Evolutionary conservation across 1,140 invertebrate genomes (phyloP).

Genomic region (Tetramorium parvispinum): DNA sequence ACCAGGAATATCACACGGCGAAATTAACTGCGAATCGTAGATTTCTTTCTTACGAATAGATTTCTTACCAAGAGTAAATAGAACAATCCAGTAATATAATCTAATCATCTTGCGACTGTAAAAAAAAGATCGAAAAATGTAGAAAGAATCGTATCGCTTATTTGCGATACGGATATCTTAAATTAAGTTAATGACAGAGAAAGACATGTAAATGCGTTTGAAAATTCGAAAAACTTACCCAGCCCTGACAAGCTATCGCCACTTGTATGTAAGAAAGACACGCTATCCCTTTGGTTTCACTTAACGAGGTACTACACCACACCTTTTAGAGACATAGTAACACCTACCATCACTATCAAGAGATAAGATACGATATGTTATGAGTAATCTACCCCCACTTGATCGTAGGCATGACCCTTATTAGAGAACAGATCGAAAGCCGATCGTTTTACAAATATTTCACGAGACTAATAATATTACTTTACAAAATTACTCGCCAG

Average conservation of each 20-base stretch:
- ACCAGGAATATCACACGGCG: not conserved
- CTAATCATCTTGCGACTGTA: slow-evolving; percentile 25
- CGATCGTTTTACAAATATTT: slow-evolving; percentile 17
- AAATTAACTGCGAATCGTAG: not conserved
- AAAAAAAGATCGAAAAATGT: not conserved
- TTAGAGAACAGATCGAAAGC: not conserved
- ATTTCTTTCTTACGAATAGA: not conserved
- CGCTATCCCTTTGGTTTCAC: slow-evolving; percentile 44
- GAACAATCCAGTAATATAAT: slow-evolving; percentile 37
- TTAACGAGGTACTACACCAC: slow-evolving; percentile 76
- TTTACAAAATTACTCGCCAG: not conserved
- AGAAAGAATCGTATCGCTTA: not conserved
- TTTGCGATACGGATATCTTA: not conserved
- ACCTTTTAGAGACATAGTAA: slow-evolving; percentile 78
- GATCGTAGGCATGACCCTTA: slow-evolving; percentile 41
- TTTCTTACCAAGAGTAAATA: slow-evolving; percentile 40
- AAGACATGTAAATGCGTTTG: not conserved
- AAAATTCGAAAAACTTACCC: not conserved
- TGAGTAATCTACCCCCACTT: slow-evolving; percentile 77
- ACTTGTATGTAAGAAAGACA: slow-evolving; percentile 33
- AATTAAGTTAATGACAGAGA: not conserved
- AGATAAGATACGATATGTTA: slow-evolving; percentile 80
- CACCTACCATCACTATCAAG: slow-evolving; percentile 81
- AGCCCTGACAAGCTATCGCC: too few species aligned
- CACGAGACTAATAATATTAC: slow-evolving; percentile 18